Base-by-base conservation (phyloP, 2,888 invertebrate genomes). In the Philopedon plagiatum region DNA sequence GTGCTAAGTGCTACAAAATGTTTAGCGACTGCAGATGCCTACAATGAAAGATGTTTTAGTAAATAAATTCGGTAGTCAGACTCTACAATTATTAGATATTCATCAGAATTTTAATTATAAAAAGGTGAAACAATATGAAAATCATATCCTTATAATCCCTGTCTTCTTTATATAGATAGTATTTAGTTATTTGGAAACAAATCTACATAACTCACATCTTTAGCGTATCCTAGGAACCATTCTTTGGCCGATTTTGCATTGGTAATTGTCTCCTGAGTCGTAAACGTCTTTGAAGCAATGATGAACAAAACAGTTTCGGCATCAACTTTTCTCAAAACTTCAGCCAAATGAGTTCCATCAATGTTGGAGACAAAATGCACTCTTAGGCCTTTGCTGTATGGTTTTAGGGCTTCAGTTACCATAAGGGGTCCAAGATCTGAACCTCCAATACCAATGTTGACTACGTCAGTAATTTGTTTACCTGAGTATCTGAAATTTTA, bases 381-480 rank as follows among this genome's bases (percentile, higher is more conserved):
- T 78, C 92, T 92, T 2, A 98, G 91, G 0, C 97, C 97, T 80
- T 92, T 90, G 78, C 92, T 93, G 82, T 93, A 98, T 11, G 96
- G 94, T 81, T 97, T 96, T 63, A 99, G 88, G 0, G 99, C 98
- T 87, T 99, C 99, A 0, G 98, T 98, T 46, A 98, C 99, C 99
- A 99, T 99, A 54, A 98, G 87, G 0, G 99, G 99, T 1, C 99
- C 99, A 83, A 99, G 89, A 88, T 99, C 99, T 0, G 99, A 99
- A 37, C 99, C 99, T 32, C 99, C 99, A 82, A 99, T 99, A 72
- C 99, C 99, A 85, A 99, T 99, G 86, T 99, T 99, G 72, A 99
- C 94, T 39, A 99, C 95, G 88, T 99, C 98, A 56, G 95, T 97
- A 73, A 99, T 99, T 71, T 92, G 86, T 86, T 98, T 95, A 15